These are phyloP conservation scores for Achroia grisella DNA, from an alignment of 1,140 invertebrate genomes.

Conservation along the genomic window DNA sequence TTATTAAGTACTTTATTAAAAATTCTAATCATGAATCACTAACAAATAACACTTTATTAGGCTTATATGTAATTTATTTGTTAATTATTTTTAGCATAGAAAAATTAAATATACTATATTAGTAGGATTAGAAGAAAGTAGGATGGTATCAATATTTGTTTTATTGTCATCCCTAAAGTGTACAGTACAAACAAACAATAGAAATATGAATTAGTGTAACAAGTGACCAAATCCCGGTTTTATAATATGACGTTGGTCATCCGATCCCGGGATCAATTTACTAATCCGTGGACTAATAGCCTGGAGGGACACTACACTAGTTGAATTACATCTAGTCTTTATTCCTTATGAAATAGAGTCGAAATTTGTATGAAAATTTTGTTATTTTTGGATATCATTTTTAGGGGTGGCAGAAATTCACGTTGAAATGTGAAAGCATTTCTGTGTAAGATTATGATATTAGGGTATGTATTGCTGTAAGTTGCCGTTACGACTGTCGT, in stretches of 20 bases:
- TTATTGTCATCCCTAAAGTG: no score
- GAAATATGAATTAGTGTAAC: constrained; percentile 50
- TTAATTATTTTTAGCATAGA: no score
- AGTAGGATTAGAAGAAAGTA: no score
- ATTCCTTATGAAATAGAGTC: neutral
- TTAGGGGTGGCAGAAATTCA: constrained; percentile 36
- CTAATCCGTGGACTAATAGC: constrained; percentile 63
- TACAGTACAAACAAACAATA: constrained; percentile 16
- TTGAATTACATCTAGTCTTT: constrained; percentile 15
- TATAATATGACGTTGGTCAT: constrained; percentile 63
- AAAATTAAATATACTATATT: no score
- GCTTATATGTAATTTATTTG: no score
- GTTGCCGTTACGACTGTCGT: constrained; percentile 26
- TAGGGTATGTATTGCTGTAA: constrained; percentile 41
- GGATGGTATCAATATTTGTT: no score
- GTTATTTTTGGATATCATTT: constrained; percentile 34
- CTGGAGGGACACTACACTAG: constrained; percentile 35
- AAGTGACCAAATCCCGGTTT: constrained; percentile 64
- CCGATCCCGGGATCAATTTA: constrained; percentile 52
- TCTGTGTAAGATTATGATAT: constrained; percentile 69
- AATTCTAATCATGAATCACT: no score
- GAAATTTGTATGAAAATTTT: constrained; percentile 10
- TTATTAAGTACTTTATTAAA: no score
- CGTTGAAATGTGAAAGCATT: constrained; percentile 64
- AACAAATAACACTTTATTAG: no score